A percentile compares a stretch with the other conserved stretches of the same genome.
Evolutionary conservation across 2,888 invertebrate genomes (phyloP).

Genomic region (Argyresthia albistria): DNA sequence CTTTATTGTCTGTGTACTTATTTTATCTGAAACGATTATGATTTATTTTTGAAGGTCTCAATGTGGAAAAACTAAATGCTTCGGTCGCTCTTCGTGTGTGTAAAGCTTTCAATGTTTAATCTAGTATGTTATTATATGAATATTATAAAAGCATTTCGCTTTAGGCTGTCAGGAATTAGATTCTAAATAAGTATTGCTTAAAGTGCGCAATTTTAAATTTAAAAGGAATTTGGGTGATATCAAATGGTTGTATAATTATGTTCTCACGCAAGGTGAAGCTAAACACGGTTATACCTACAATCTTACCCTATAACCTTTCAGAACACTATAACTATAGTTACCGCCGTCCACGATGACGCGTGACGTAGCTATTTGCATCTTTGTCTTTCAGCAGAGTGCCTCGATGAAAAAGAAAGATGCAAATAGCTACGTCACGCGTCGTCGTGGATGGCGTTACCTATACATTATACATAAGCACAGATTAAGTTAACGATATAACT

Average conservation of each 20-base stretch:
- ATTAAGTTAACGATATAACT: not conserved
- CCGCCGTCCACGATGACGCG: too few species aligned
- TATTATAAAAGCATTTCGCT: not conserved
- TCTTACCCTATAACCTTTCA: not conserved
- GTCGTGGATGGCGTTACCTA: too few species aligned
- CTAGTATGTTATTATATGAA: slow-evolving; percentile 21
- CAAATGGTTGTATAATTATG: slow-evolving; percentile 37
- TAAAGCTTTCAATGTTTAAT: slow-evolving; percentile 63
- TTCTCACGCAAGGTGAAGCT: not conserved
- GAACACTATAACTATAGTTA: not conserved
- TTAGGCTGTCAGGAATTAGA: slow-evolving; percentile 8
- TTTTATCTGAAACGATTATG: slow-evolving; percentile 29
- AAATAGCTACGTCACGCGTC: too few species aligned
- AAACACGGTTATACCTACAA: not conserved
- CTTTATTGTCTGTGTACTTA: slow-evolving; percentile 27
- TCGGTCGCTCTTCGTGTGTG: slow-evolving; percentile 17
- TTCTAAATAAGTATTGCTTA: slow-evolving; percentile 36
- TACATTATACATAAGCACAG: not conserved
- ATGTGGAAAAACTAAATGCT: slow-evolving; percentile 14
- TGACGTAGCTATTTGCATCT: too few species aligned
- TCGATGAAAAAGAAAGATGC: too few species aligned
- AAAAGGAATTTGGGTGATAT: slow-evolving; percentile 70
- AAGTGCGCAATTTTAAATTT: slow-evolving; percentile 35
- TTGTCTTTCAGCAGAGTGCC: too few species aligned
- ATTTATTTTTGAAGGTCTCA: slow-evolving; percentile 25